Conservation (phyloP, 2,113 vertebrate genomes). For the Aix galericulata region DNA sequence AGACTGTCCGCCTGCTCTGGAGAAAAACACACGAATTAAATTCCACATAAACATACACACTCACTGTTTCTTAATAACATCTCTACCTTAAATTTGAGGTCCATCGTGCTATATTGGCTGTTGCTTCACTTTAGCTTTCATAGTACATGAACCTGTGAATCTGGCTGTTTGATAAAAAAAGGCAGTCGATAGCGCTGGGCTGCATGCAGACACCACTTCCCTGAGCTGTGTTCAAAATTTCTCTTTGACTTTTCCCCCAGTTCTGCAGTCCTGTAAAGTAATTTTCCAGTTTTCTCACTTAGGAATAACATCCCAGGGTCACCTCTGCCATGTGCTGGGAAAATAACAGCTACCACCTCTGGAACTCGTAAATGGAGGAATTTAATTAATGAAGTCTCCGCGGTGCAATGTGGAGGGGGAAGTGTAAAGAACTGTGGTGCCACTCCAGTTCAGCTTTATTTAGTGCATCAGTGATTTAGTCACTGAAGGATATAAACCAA, state of each 20-base stretch:
- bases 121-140: not conserved
- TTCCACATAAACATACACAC: not conserved
- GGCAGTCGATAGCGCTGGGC: not conserved
- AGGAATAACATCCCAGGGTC: not conserved
- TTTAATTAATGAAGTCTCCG: not conserved
- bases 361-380: not conserved
- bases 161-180: not conserved
- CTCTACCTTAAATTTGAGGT: not conserved
- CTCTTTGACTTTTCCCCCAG: not conserved
- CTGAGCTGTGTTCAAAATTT: not conserved
- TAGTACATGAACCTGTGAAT: not conserved
- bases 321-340: not conserved
- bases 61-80: not conserved
- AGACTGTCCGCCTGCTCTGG: not conserved
- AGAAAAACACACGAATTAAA: not conserved
- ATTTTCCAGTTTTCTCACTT: not conserved
- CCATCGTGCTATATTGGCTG: not conserved
- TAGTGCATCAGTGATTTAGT: not conserved
- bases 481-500: not conserved
- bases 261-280: not conserved
- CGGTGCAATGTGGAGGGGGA: not conserved
- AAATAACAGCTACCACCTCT: not conserved
- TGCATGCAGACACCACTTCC: not conserved
- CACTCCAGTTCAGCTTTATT: not conserved
- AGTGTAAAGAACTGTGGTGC: not conserved